phyloP scores from a whole-genome alignment of 1,140 invertebrate species.

The Acromyrmex echinatior region DNA sequence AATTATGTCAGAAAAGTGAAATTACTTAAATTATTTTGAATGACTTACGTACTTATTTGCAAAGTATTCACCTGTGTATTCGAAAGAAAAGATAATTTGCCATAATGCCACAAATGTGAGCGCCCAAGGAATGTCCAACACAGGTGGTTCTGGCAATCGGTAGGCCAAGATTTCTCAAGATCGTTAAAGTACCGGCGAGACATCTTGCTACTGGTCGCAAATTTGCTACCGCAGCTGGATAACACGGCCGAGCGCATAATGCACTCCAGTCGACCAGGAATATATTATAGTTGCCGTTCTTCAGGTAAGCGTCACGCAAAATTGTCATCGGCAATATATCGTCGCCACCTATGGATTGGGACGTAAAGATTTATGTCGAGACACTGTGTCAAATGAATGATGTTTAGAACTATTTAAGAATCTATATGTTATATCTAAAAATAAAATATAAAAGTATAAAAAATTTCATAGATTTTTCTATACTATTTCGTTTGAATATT shows the following conservation, averaged over 20 bases:
- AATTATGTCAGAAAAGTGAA: neutral
- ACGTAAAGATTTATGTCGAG: neutral
- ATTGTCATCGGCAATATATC: conserved; percentile 90
- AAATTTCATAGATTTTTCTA: no score
- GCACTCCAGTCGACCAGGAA: conserved; percentile 92
- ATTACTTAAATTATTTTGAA: conserved; percentile 9
- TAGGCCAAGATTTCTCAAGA: conserved; percentile 88
- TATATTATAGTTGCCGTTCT: conserved; percentile 91
- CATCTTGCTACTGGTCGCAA: conserved; percentile 90
- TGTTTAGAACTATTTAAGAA: neutral
- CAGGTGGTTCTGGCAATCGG: conserved; percentile 89
- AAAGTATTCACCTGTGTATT: conserved; percentile 82
- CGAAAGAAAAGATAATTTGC: conserved; percentile 89
- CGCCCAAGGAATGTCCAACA: conserved; percentile 92
- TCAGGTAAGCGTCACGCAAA: conserved; percentile 90
- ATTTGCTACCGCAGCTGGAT: conserved; percentile 91
- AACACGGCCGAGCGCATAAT: conserved; percentile 90
- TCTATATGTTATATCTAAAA: no score
- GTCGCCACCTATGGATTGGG: conserved; percentile 86
- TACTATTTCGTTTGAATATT: no score
- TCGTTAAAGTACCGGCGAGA: conserved; percentile 88
- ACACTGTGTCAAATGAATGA: neutral
- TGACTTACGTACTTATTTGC: neutral
- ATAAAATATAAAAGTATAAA: no score
- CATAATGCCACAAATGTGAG: conserved; percentile 92